These are phyloP conservation scores for Callospermophilus lateralis DNA, from an alignment of 2,113 vertebrate genomes.

Conservation along the genomic window DNA sequence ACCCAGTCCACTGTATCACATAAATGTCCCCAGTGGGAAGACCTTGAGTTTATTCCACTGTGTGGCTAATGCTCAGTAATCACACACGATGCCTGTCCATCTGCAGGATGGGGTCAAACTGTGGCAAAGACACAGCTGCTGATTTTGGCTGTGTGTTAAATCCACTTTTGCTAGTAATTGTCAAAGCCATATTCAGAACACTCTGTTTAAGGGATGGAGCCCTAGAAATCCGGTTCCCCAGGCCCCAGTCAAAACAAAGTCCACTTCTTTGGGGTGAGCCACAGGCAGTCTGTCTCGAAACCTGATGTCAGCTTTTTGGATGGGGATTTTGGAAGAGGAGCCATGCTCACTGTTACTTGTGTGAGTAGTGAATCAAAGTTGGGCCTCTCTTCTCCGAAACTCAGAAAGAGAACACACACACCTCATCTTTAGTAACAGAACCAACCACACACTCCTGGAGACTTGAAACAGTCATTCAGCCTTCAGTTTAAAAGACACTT, in stretches of 20 bases:
- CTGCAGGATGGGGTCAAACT: constrained; percentile 68
- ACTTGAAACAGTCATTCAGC: background rate
- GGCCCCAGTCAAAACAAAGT: constrained; percentile 75
- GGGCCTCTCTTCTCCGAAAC: constrained; percentile 11
- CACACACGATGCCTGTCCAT: constrained; percentile 37
- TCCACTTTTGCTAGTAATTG: constrained; percentile 44
- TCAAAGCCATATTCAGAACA: constrained; percentile 54
- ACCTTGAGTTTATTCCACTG: constrained; percentile 78
- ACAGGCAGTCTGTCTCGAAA: background rate
- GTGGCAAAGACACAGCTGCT: constrained; percentile 75
- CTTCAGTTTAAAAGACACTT: background rate
- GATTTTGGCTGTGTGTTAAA: constrained; percentile 78
- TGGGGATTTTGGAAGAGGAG: constrained; percentile 12
- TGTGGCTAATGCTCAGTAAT: constrained; percentile 77
- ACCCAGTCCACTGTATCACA: constrained; percentile 80
- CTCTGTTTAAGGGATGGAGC: constrained; percentile 63
- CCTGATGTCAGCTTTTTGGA: background rate
- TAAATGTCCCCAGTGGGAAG: constrained; percentile 85
- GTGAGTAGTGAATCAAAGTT: background rate
- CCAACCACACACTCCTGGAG: background rate
- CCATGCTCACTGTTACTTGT: background rate
- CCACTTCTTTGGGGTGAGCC: background rate
- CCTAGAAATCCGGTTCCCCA: background rate
- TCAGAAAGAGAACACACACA: background rate
- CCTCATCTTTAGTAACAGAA: background rate